phyloP scores from a whole-genome alignment of 2,888 invertebrate species.

The Tubulanus polymorphus region DNA sequence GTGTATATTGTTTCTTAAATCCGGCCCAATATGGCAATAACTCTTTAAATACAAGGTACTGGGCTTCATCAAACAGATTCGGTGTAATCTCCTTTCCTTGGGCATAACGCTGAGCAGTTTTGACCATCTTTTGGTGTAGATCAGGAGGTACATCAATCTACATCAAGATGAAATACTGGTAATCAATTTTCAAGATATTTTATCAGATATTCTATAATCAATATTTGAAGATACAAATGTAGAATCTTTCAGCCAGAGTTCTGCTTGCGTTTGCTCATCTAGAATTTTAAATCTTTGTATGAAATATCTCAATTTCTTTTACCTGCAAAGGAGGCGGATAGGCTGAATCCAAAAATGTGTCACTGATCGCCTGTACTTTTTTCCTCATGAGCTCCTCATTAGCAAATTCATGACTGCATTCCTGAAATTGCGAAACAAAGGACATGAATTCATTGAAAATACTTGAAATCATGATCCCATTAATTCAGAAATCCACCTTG shows the following conservation, averaged over 20 bases:
- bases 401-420: slow-evolving; percentile 41
- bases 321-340: slow-evolving; percentile 45
- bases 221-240: too few species aligned
- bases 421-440: slow-evolving; percentile 25
- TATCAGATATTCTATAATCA: too few species aligned
- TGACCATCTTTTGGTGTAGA: slow-evolving; percentile 37
- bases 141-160: slow-evolving; percentile 44
- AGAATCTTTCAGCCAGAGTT: too few species aligned
- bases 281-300: too few species aligned
- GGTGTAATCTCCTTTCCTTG: slow-evolving; percentile 40
- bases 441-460: background rate
- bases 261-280: too few species aligned
- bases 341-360: slow-evolving; percentile 46
- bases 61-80: slow-evolving; percentile 49
- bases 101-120: slow-evolving; percentile 41
- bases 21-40: slow-evolving; percentile 52
- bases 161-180: too few species aligned
- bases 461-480: background rate
- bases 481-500: slow-evolving; percentile 31
- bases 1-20: slow-evolving; percentile 33
- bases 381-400: slow-evolving; percentile 47
- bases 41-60: slow-evolving; percentile 45
- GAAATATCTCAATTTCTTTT: too few species aligned
- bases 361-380: slow-evolving; percentile 46
- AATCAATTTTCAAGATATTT: too few species aligned